Evolutionary conservation across 2,888 invertebrate genomes (phyloP), one percentile per base, ranked within the genome.

Genomic region (Caenorhabditis afra): DNA sequence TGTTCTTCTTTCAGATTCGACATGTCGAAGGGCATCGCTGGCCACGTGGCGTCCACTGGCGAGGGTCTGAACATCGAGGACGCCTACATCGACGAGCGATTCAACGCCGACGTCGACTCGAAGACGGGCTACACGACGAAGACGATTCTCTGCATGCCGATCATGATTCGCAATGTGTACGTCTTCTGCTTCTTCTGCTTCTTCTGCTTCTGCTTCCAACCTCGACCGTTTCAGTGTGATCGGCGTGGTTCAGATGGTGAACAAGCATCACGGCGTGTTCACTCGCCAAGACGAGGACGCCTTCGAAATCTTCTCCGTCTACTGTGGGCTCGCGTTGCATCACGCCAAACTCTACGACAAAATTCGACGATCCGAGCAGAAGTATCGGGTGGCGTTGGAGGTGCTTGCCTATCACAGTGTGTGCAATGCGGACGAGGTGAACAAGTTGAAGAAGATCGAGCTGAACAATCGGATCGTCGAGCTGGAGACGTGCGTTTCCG

Each of bases 201-300:
- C n/a, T n/a, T n/a, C n/a, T n/a, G n/a, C n/a, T n/a, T n/a, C n/a
- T n/a, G n/a, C n/a, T n/a, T n/a, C n/a, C n/a, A n/a, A n/a, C n/a
- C n/a, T n/a, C n/a, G n/a, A n/a, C 4, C 29, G 29, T 73, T 90
- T 59, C 87, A 92, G 92, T 78, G 93, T 95, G 10, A 95, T 95
- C 76, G 95, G 95, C 1, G 95, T 95, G 0, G 95, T 95, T 0
- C 95, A 95, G 91, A 95, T 95, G 95, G 94, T 95, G n/a, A 93
- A 93, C 90, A 93, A 93, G 58, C 81, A 78, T 23, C 80, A 81
- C 29, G 89, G 83, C 4, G 87, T 90, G 81, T 90, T 94, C 93
- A 91, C 91, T 12, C 91, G 92, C 87, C 93, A 94, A 53, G 95
- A 95, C 87, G 95, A 95, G 90, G 93, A 94, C 67, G 93, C 94